Evolutionary conservation across 2,113 vertebrate species (phyloP).

Genomic region (Callipepla squamata): DNA sequence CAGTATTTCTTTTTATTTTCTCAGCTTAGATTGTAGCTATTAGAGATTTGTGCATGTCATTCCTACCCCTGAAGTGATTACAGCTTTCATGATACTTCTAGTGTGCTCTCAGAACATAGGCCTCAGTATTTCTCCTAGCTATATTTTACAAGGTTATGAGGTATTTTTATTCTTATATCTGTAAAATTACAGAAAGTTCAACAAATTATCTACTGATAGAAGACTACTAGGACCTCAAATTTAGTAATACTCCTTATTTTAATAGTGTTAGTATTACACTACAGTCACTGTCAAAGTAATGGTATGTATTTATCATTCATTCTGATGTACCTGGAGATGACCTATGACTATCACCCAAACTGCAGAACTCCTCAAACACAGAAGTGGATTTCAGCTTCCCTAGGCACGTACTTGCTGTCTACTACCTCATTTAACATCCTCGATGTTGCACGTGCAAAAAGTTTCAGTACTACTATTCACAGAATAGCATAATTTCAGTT

Average conservation of each 20-base stretch:
- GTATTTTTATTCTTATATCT: background rate
- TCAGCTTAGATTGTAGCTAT: background rate
- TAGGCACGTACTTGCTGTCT: background rate
- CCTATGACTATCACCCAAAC: background rate
- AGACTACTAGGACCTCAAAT: background rate
- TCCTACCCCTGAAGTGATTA: background rate
- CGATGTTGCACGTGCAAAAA: background rate
- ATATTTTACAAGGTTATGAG: background rate
- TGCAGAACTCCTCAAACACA: background rate
- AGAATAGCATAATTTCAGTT: background rate
- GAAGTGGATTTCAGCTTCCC: background rate
- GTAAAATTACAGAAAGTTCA: background rate
- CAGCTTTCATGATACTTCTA: background rate
- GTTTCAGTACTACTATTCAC: background rate
- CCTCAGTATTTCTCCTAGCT: background rate
- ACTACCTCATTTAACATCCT: background rate
- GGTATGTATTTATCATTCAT: background rate
- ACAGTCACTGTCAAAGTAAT: background rate
- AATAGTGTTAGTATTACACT: background rate
- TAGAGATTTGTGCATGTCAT: background rate
- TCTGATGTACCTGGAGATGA: background rate
- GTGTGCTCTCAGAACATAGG: background rate
- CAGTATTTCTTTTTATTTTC: background rate
- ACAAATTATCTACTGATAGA: background rate
- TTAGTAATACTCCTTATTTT: background rate